phyloP scores from a whole-genome alignment of 2,797 vertebrate genomes.

The Aplochiton taeniatus region DNA sequence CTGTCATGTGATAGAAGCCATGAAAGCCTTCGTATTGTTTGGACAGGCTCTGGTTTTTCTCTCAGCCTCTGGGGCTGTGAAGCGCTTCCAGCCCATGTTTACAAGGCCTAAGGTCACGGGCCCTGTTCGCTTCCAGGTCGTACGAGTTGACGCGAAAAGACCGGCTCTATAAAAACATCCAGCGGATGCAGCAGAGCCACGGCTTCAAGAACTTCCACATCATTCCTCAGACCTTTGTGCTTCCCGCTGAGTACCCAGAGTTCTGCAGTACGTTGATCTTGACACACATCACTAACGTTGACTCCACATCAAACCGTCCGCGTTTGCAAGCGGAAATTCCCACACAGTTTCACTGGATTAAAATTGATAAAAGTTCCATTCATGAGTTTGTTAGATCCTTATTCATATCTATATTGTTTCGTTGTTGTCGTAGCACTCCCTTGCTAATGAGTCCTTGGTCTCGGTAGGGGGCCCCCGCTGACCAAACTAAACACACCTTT shows the following conservation, averaged over 20 bases:
- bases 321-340: conserved; percentile 12
- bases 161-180: conserved; percentile 93
- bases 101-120: conserved; percentile 8
- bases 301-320: neutral
- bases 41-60: conserved; percentile 46
- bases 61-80: conserved; percentile 16
- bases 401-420: too few relatives aligned
- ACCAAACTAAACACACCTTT: too few relatives aligned
- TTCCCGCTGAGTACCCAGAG: conserved; percentile 90
- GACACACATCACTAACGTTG: neutral
- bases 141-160: conserved; percentile 97
- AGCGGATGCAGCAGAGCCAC: conserved; percentile 92
- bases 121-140: conserved; percentile 79
- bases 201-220: conserved; percentile 94
- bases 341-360: neutral
- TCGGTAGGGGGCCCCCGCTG: too few relatives aligned
- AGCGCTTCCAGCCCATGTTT: conserved; percentile 19
- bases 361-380: too few relatives aligned
- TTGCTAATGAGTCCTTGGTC: too few relatives aligned
- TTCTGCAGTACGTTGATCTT: conserved; percentile 89
- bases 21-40: conserved; percentile 32
- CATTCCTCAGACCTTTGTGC: conserved; percentile 91
- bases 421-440: too few relatives aligned
- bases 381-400: too few relatives aligned
- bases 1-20: conserved; percentile 44